Percentiles rank a stretch among this genome's conserved stretches.
Conservation (phyloP, 2,797 vertebrate genomes). For the Platalea minor region DNA sequence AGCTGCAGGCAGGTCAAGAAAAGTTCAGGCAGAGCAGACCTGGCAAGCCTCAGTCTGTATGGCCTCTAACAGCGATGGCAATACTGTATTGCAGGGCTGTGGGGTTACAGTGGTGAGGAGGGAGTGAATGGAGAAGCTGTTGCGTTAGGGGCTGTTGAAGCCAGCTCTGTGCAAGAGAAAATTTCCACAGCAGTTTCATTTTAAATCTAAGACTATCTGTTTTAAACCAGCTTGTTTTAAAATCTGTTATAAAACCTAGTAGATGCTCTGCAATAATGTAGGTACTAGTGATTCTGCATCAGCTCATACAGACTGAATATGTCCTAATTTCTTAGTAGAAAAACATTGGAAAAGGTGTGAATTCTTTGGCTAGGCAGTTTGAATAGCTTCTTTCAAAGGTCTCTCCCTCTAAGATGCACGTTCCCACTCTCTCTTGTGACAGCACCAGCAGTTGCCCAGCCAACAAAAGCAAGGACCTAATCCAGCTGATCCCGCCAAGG, state of each 20-base stretch:
- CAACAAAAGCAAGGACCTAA: background rate
- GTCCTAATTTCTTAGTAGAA: background rate
- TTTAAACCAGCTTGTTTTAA: background rate
- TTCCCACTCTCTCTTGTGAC: background rate
- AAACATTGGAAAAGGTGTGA: background rate
- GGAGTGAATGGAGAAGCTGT: background rate
- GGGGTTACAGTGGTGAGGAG: background rate
- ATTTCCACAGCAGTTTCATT: background rate
- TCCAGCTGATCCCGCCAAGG: background rate
- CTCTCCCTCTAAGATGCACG: background rate
- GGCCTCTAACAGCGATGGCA: background rate
- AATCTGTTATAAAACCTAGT: background rate
- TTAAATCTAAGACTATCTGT: background rate
- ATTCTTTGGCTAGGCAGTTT: background rate
- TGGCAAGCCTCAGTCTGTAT: background rate
- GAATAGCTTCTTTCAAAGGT: background rate
- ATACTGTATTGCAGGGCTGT: background rate
- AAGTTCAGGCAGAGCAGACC: background rate
- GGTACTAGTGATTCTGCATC: background rate
- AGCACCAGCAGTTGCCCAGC: background rate
- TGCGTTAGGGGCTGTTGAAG: background rate
- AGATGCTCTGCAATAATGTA: background rate
- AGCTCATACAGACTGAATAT: background rate
- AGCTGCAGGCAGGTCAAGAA: background rate
- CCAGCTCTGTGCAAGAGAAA: background rate